Base-by-base conservation (phyloP, 2,797 vertebrate species). In the Pristis pectinata region DNA sequence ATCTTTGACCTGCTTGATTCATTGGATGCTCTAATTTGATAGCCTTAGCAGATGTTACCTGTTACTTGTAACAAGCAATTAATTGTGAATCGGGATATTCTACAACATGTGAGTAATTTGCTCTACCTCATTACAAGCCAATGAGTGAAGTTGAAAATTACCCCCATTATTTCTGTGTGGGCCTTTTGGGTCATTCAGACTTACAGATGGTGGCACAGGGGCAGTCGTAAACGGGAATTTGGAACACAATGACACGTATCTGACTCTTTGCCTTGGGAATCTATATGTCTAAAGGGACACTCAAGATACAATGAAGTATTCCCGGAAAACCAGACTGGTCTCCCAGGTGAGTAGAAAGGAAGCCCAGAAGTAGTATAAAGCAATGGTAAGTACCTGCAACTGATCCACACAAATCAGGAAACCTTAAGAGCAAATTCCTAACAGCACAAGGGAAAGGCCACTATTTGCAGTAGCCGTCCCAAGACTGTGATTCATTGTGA, bases 21-120 rank as follows among this genome's bases (percentile, higher is more conserved):
- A 22, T 37, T 91, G 6, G 17, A 24, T 37, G 10, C n/a, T 64
- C 10, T 59, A 56, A 37, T 37, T 64, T 91, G 87, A 91, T 7
- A 91, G 87, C 19, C 37, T 64, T 15, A 59, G 56, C 56, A 89
- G 87, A 91, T 91, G 85, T 87, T 91, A 41, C 15, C 56, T 91
- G n/a, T n/a, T 64, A 17, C 19, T 91, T 64, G 19, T n/a, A 37
- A 64, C 34, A 19, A 91, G n/a, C 41, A 34, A 59, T 87, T 59
- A 15, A 24, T 85, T 34, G 82, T 34, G 15, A 27, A 89, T 64
- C n/a, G n/a, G 59, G 15, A 19, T 59, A 24, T 64, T 37, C 59
- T 64, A 22, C 5, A 64, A 37, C 59, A 91, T 87, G 17, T 41
- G 34, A 4, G 56, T 37, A 30, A 37, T 37, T 7, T 37, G 5